These are phyloP conservation scores for Enteromius radiatus DNA, from an alignment of 2,797 vertebrate species.

Conservation along the genomic window DNA sequence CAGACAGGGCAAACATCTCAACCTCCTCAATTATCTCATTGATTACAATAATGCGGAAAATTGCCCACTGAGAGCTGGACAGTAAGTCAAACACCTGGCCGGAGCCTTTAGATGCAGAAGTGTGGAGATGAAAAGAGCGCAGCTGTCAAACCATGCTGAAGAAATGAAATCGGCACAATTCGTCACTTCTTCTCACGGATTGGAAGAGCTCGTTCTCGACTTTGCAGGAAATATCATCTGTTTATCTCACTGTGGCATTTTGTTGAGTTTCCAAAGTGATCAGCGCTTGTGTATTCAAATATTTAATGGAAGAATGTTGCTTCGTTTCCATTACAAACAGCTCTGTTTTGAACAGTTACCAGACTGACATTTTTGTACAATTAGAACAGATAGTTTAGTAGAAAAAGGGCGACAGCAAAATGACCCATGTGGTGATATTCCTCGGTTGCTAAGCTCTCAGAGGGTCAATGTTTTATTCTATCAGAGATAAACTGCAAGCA, in stretches of 20 bases:
- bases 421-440: slow-evolving; percentile 16
- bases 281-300: slow-evolving; percentile 25
- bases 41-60: slow-evolving; percentile 95
- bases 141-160: slow-evolving; percentile 61
- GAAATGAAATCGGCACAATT: slow-evolving; percentile 38
- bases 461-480: slow-evolving; percentile 38
- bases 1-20: slow-evolving; percentile 85
- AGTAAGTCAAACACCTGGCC: slow-evolving; percentile 86
- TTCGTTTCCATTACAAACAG: slow-evolving; percentile 42
- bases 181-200: slow-evolving; percentile 34
- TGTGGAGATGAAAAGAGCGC: slow-evolving; percentile 20
- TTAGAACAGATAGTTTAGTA: slow-evolving; percentile 25
- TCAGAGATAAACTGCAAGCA: slow-evolving; percentile 36
- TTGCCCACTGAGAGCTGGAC: slow-evolving; percentile 85
- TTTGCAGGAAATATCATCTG: slow-evolving; percentile 21
- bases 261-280: slow-evolving; percentile 30
- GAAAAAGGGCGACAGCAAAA: slow-evolving; percentile 21
- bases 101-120: slow-evolving; percentile 58
- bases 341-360: slow-evolving; percentile 26
- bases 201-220: neutral
- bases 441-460: slow-evolving; percentile 10
- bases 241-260: slow-evolving; percentile 35
- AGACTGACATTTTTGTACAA: slow-evolving; percentile 33
- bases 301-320: slow-evolving; percentile 35
- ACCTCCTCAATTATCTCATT: slow-evolving; percentile 88